Evolutionary conservation across 2,797 vertebrate genomes (phyloP).

Genomic region (Xiphorhynchus erythropygius): DNA sequence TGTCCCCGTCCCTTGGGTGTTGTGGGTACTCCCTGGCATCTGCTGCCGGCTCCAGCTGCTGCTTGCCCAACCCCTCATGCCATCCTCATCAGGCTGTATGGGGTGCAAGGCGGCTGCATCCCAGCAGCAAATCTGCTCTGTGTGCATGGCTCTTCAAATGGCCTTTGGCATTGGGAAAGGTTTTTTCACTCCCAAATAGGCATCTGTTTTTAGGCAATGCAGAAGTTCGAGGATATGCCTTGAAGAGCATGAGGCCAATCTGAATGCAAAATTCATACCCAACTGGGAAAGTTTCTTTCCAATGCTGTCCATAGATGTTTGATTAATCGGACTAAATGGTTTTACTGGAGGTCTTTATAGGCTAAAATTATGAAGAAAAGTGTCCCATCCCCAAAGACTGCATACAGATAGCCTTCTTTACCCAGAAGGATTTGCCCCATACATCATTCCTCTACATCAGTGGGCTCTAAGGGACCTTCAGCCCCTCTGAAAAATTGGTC

Average conservation of each 20-base stretch:
- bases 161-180: not conserved
- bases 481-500: not conserved
- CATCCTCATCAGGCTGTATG: accelerated
- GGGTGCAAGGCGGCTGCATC: not conserved
- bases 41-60: accelerated
- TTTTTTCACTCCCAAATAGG: not conserved
- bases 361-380: not conserved
- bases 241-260: not conserved
- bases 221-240: not conserved
- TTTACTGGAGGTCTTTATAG: not conserved
- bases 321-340: not conserved
- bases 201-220: not conserved
- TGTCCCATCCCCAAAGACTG: not conserved
- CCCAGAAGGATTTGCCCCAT: not conserved
- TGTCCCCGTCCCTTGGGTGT: not conserved
- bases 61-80: not conserved
- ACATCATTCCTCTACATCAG: accelerated
- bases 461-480: not conserved
- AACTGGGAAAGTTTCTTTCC: not conserved
- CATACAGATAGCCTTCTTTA: not conserved
- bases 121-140: accelerated
- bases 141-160: accelerated
- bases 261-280: not conserved
- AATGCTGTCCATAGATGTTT: accelerated
- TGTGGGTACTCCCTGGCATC: not conserved